These are phyloP conservation scores for Marcusenius ussheri DNA, from an alignment of 2,113 vertebrate species.

Conservation along the genomic window DNA sequence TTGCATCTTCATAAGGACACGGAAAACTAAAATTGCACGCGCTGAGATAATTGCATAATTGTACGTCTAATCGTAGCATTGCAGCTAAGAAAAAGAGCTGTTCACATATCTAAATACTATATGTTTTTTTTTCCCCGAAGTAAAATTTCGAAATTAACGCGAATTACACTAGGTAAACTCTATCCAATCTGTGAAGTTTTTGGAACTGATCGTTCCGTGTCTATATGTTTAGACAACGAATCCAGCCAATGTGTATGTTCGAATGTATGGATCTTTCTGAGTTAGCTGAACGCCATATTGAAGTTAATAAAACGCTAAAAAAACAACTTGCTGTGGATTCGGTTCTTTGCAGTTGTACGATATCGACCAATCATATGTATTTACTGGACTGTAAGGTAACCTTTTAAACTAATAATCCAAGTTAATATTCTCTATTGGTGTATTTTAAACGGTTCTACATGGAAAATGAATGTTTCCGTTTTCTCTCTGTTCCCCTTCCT, in stretches of 20 bases:
- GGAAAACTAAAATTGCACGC: not conserved
- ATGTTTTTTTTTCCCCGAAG: not conserved
- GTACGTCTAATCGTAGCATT: not conserved
- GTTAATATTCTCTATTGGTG: not conserved
- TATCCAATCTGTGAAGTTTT: not conserved
- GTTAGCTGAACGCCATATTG: conserved; percentile 54
- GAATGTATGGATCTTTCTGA: conserved; percentile 41
- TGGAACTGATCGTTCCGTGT: no score
- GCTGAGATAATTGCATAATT: not conserved
- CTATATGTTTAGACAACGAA: not conserved
- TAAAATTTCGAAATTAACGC: not conserved
- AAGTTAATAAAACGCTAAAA: conserved; percentile 11
- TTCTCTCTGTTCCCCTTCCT: not conserved
- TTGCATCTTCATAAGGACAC: not conserved
- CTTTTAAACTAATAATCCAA: not conserved
- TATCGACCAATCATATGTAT: not conserved
- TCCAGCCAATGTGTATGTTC: not conserved
- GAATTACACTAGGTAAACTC: not conserved
- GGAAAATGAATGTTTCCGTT: conserved; percentile 1
- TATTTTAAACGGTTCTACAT: not conserved
- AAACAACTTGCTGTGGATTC: not conserved
- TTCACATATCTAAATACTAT: not conserved
- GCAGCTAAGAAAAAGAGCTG: not conserved
- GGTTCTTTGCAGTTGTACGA: not conserved
- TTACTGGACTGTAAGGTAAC: not conserved